These are phyloP conservation scores for Nibea albiflora DNA, from an alignment of 2,113 vertebrate genomes.

Conservation along the genomic window DNA sequence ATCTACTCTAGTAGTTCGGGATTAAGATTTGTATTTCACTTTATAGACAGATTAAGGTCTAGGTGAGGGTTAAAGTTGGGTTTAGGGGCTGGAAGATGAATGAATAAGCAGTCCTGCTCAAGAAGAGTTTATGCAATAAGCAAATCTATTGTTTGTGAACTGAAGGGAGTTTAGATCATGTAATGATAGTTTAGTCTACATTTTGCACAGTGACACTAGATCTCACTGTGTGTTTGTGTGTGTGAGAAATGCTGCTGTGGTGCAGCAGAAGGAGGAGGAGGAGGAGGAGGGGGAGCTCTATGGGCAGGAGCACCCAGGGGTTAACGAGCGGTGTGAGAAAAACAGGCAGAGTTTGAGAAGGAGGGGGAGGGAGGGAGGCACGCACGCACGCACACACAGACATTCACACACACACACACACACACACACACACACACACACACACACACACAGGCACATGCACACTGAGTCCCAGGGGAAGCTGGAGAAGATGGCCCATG, in stretches of 20 bases:
- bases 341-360: slow-evolving; percentile 67
- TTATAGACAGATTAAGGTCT: slow-evolving; percentile 37
- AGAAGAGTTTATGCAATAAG: background rate
- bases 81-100: background rate
- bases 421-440: slow-evolving; percentile 14
- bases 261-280: slow-evolving; percentile 26
- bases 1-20: slow-evolving; percentile 19
- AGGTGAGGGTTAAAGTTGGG: slow-evolving; percentile 14
- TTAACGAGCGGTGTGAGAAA: slow-evolving; percentile 83
- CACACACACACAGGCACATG: slow-evolving; percentile 16
- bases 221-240: slow-evolving; percentile 22
- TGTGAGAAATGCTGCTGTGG: slow-evolving; percentile 65
- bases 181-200: slow-evolving; percentile 35
- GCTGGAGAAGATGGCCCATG: slow-evolving; percentile 34
- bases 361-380: slow-evolving; percentile 43
- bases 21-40: slow-evolving; percentile 39
- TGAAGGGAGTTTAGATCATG: background rate
- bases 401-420: slow-evolving; percentile 9
- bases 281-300: slow-evolving; percentile 18
- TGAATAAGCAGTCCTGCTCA: background rate
- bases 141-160: slow-evolving; percentile 25
- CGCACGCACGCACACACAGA: background rate
- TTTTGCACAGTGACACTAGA: slow-evolving; percentile 9
- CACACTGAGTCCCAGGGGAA: slow-evolving; percentile 57
- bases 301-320: slow-evolving; percentile 77